phyloP scores from a whole-genome alignment of 2,797 vertebrate species.

The Poeciliopsis infans region DNA sequence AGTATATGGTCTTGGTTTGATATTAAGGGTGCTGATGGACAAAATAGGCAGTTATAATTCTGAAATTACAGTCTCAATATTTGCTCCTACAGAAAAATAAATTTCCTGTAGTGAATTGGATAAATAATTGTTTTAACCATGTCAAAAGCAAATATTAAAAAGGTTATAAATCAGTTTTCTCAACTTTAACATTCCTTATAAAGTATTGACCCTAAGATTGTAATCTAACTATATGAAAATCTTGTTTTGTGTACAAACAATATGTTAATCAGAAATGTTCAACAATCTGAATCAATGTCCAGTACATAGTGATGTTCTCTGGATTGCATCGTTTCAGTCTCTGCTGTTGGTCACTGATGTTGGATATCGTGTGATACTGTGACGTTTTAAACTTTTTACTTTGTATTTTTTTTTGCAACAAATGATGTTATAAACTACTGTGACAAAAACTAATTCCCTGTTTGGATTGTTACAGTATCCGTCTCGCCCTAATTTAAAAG shows the following conservation, averaged over 20 bases:
- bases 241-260: neutral
- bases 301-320: no score
- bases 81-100: neutral
- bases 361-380: neutral
- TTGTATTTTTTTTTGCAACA: neutral
- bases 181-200: neutral
- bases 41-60: neutral
- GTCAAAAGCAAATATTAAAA: neutral
- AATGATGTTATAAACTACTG: neutral
- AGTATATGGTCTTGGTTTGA: neutral
- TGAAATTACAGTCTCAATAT: neutral
- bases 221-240: neutral
- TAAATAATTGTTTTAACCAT: neutral
- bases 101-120: neutral
- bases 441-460: neutral
- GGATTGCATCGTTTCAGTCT: neutral
- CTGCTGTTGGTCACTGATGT: neutral
- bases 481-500: neutral
- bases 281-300: neutral
- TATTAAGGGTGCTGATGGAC: neutral
- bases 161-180: neutral
- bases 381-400: no score
- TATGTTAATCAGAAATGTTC: neutral
- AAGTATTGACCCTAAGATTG: neutral
- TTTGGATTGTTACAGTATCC: neutral